Base-by-base conservation (phyloP, 2,797 vertebrate species). In the Lepus oiostolus region DNA sequence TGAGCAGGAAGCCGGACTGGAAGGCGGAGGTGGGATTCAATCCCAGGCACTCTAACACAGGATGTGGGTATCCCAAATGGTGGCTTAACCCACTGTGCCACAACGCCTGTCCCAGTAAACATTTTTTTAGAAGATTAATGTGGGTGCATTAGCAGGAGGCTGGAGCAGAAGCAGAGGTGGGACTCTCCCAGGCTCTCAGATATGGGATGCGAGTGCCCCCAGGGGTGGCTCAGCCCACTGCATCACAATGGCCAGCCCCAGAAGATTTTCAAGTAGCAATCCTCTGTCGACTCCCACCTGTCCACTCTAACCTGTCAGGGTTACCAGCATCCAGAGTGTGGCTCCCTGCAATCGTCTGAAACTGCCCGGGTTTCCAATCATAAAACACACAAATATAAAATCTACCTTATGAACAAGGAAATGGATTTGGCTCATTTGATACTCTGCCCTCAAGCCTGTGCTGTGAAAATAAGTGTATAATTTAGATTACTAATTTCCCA, bases 401-500 rank as follows among this genome's bases (percentile, higher is more conserved):
- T 17, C 50, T 85, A 65, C n/a, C 21, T 82, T 83, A 70, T 63
- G 63, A 85, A 79, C 75, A 83, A 58, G 74, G 38, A 95, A 88
- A 26, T 12, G 4, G 5, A 84, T 47, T 62, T 5, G 54, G 17
- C 30, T 52, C 58, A 87, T 74, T 93, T 90, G 85, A 67, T 62
- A 70, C 21, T 65, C 87, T 94, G 1, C 22, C 16, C 67, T 94
- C 16, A 87, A 88, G 58, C 22, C 42, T 80, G 19, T 77, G 50
- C 72, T 93, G 67, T 76, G 54, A 76, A 95, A 81, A n/a, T 89
- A 58, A 89, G 62, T 21, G 63, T 38, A 30, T 63, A 35, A 38
- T 92, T 90, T 94, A 85, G 67, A 35, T 38, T 68, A 87, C 30
- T 89, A 87, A 72, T 91, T 83, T 93, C 30, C 85, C 47, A 7